phyloP scores from a whole-genome alignment of 1,140 invertebrate species.

The Hesperophylax magnus region DNA sequence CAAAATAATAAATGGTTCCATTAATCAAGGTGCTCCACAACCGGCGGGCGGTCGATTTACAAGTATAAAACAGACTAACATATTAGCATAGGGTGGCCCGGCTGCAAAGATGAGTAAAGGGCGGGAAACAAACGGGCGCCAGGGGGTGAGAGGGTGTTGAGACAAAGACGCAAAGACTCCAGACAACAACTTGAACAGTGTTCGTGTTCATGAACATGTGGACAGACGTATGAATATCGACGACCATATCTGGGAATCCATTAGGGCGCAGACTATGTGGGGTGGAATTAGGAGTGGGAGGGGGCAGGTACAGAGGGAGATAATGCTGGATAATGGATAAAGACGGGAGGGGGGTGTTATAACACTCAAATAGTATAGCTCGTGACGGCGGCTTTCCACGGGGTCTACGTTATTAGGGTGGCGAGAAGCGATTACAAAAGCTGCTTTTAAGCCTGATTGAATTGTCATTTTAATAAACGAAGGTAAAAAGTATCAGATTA shows the following conservation, averaged over 20 bases:
- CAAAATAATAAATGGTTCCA: too few relatives aligned
- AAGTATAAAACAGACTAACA: slow-evolving; percentile 19
- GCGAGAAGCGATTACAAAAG: slow-evolving; percentile 2
- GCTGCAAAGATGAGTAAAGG: slow-evolving; percentile 9
- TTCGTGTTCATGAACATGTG: slow-evolving; percentile 33
- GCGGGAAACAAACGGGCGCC: neutral
- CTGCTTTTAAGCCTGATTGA: slow-evolving; percentile 22
- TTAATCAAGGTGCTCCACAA: too few relatives aligned
- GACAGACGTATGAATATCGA: slow-evolving; percentile 53
- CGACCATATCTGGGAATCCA: slow-evolving; percentile 50
- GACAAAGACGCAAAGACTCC: slow-evolving; percentile 54
- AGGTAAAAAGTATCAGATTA: neutral
- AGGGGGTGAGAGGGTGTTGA: slow-evolving; percentile 32
- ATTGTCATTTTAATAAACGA: neutral
- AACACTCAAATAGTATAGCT: slow-evolving; percentile 11
- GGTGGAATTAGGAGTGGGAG: neutral
- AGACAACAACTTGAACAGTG: slow-evolving; percentile 8
- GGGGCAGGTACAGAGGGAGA: slow-evolving; percentile 12
- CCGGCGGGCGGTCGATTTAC: neutral
- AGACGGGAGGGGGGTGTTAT: slow-evolving; percentile 32
- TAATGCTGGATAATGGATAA: slow-evolving; percentile 38
- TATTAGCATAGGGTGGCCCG: neutral
- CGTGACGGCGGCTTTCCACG: slow-evolving; percentile 12
- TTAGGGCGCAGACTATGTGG: slow-evolving; percentile 33
- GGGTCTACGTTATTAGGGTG: slow-evolving; percentile 13